Conservation (phyloP, 2,888 invertebrate species). For the Coleophora deauratella region DNA sequence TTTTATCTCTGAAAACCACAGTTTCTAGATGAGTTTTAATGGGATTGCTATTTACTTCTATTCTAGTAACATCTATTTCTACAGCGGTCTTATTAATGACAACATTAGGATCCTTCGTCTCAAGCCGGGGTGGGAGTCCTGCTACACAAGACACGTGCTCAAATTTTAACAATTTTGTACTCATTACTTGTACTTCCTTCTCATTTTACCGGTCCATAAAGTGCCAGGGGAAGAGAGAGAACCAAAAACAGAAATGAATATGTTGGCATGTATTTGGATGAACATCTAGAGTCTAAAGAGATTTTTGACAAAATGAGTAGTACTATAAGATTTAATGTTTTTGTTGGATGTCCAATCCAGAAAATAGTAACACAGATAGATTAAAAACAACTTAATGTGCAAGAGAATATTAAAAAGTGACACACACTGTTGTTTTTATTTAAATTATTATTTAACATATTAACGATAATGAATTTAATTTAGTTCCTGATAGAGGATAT, state of each 20-base stretch:
- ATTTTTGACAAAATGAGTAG: not conserved
- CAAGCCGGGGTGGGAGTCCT: slow-evolving; percentile 56
- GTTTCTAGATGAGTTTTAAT: slow-evolving; percentile 29
- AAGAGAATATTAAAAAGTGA: slow-evolving; percentile 10
- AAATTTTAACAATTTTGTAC: slow-evolving; percentile 61
- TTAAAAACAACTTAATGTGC: slow-evolving; percentile 14
- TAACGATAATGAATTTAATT: too few species aligned
- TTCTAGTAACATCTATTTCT: slow-evolving; percentile 39
- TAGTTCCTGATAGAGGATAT: too few species aligned
- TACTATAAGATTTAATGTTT: not conserved
- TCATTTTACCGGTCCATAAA: slow-evolving; percentile 48
- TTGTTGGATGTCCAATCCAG: slow-evolving; percentile 18
- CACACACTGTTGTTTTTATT: not conserved
- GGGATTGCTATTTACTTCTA: slow-evolving; percentile 24
- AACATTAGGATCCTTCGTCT: slow-evolving; percentile 45
- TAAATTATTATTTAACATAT: not conserved
- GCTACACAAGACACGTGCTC: slow-evolving; percentile 70
- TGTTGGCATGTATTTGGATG: slow-evolving; percentile 38
- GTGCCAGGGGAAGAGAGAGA: slow-evolving; percentile 63
- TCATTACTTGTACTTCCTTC: slow-evolving; percentile 73
- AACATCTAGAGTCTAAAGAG: slow-evolving; percentile 12
- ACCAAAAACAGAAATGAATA: slow-evolving; percentile 57
- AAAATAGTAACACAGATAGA: slow-evolving; percentile 5
- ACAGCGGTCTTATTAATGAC: slow-evolving; percentile 52
- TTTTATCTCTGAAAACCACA: slow-evolving; percentile 26